Evolutionary conservation across 2,797 vertebrate genomes (phyloP).

Genomic region (Mus spretus): DNA sequence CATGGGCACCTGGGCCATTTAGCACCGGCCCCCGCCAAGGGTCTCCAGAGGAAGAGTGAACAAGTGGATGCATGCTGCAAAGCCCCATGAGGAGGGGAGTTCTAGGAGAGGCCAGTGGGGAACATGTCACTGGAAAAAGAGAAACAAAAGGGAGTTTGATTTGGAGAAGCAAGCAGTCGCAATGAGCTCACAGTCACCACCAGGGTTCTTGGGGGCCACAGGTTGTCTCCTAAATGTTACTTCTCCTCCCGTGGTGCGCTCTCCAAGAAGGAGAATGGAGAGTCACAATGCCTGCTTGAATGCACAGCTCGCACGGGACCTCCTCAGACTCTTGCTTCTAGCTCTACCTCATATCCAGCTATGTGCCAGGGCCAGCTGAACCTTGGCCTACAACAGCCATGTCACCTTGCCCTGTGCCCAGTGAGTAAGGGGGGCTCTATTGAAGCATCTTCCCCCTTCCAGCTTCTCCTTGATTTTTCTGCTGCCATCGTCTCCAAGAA

Average conservation of each 20-base stretch:
- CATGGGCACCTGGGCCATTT: background rate
- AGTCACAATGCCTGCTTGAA: background rate
- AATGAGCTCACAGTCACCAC: background rate
- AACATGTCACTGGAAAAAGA: background rate
- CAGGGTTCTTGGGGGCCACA: background rate
- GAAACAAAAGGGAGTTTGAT: slow-evolving; percentile 1
- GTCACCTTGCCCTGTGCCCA: slow-evolving; percentile 69
- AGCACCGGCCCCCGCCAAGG: background rate
- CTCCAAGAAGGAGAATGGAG: background rate
- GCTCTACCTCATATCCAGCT: slow-evolving; percentile 65
- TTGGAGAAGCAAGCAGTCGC: background rate
- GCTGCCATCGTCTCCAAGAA: slow-evolving; percentile 82
- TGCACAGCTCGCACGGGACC: slow-evolving; percentile 15
- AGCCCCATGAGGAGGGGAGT: background rate
- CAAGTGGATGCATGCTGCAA: background rate
- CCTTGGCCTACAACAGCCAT: slow-evolving; percentile 10
- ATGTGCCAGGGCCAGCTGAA: slow-evolving; percentile 25
- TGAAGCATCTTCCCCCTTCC: slow-evolving; percentile 87
- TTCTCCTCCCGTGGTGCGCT: background rate
- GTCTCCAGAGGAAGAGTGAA: rapidly evolving
- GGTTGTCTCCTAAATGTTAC: background rate
- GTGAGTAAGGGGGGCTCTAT: slow-evolving; percentile 81
- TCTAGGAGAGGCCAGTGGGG: background rate
- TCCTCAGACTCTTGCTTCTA: slow-evolving; percentile 48
- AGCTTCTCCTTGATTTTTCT: slow-evolving; percentile 84